Evolutionary conservation across 2,888 invertebrate genomes (phyloP).

Genomic region (Ypsolopha scabrella): DNA sequence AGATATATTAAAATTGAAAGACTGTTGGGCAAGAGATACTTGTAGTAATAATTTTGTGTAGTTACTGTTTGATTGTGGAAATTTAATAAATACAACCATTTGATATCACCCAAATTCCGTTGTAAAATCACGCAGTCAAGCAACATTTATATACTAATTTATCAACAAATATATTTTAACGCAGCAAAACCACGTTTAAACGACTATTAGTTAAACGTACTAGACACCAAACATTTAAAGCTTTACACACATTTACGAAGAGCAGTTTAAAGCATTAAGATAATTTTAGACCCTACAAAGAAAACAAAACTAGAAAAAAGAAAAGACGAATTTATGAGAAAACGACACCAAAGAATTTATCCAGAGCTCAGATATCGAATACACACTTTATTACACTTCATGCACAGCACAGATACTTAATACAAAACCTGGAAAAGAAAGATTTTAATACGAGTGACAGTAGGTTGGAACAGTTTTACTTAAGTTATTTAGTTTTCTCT

Average conservation of each 20-base stretch:
- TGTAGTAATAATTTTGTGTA: background rate
- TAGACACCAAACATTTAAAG: slow-evolving; percentile 62
- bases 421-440: slow-evolving; percentile 10
- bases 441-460: slow-evolving; percentile 60
- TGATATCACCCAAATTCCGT: slow-evolving; percentile 70
- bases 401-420: slow-evolving; percentile 21
- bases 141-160: slow-evolving; percentile 23
- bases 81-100: slow-evolving; percentile 30
- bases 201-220: slow-evolving; percentile 19
- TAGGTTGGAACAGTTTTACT: slow-evolving; percentile 13
- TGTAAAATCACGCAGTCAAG: slow-evolving; percentile 42
- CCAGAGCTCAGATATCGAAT: slow-evolving; percentile 38
- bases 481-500: slow-evolving; percentile 35
- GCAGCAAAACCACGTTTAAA: background rate
- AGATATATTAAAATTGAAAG: background rate
- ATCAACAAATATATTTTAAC: no score
- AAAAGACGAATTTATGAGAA: slow-evolving; percentile 40
- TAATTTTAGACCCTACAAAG: slow-evolving; percentile 21
- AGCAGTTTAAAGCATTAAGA: slow-evolving; percentile 27
- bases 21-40: background rate
- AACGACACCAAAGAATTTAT: slow-evolving; percentile 47
- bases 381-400: slow-evolving; percentile 24
- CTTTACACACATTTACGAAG: slow-evolving; percentile 37
- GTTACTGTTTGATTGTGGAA: background rate
- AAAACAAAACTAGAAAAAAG: slow-evolving; percentile 20